A percentile compares a stretch with the other conserved stretches of the same genome.
These are phyloP conservation scores for Mesocentrotus franciscanus DNA, from an alignment of 53 echinoderm and acorn worm genomes.

Conservation along the genomic window DNA sequence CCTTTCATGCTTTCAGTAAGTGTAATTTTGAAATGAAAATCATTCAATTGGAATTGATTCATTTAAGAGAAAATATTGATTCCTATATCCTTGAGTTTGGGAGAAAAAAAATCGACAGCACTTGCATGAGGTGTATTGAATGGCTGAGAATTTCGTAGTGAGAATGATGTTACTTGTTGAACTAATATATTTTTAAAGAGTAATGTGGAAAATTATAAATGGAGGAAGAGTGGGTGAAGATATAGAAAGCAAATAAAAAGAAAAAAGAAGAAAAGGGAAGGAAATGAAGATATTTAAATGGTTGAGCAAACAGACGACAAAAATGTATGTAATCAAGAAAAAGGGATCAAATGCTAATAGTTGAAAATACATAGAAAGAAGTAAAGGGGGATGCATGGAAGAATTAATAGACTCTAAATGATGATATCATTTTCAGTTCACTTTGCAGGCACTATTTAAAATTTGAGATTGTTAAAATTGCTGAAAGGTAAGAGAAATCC, in stretches of 20 bases:
- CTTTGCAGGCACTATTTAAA: too few species aligned
- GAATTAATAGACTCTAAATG: too few species aligned
- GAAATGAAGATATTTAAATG: neutral
- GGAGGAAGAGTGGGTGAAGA: neutral
- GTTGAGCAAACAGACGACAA: too few species aligned
- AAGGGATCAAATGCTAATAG: too few species aligned
- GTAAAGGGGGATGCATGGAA: too few species aligned
- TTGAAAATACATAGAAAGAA: too few species aligned
- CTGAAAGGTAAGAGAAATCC: too few species aligned
- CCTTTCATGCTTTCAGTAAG: neutral
- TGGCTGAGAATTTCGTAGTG: neutral
- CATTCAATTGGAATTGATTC: neutral
- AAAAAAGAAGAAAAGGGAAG: neutral
- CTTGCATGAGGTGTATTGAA: neutral
- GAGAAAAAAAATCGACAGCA: neutral
- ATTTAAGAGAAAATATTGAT: neutral
- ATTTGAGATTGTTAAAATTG: too few species aligned
- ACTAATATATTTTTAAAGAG: neutral
- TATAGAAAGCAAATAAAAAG: neutral
- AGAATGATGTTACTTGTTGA: neutral
- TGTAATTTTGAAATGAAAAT: slow-evolving; percentile 9
- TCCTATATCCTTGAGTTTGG: neutral
- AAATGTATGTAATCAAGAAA: too few species aligned
- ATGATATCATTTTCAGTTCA: too few species aligned
- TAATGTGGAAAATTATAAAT: neutral